Evolutionary conservation across 2,797 vertebrate genomes (phyloP).

Genomic region (Sebastes hopkinsi): DNA sequence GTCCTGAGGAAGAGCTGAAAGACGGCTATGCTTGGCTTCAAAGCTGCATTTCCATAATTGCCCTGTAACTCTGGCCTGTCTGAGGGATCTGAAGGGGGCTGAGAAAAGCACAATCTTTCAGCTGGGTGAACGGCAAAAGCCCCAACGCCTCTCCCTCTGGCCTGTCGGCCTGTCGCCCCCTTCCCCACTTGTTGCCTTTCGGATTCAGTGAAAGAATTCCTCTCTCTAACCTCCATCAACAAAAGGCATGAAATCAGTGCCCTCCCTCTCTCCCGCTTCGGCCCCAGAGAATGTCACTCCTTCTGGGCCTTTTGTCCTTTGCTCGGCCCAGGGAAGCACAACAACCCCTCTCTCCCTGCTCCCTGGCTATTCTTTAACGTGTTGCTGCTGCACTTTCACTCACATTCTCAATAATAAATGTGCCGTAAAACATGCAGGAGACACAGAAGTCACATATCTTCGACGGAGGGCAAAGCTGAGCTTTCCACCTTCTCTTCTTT

Average conservation of each 20-base stretch:
- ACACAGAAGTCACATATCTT: conserved; percentile 66
- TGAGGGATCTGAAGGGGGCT: conserved; percentile 86
- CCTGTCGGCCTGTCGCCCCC: conserved; percentile 78
- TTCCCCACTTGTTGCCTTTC: conserved; percentile 92
- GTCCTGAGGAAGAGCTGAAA: conserved; percentile 86
- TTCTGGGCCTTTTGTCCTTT: conserved; percentile 86
- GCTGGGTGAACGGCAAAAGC: conserved; percentile 93
- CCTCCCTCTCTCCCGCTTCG: conserved; percentile 80
- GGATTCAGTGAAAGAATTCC: conserved; percentile 88
- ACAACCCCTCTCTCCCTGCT: conserved; percentile 65
- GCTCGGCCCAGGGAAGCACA: conserved; percentile 70
- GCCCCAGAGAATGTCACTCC: conserved; percentile 86
- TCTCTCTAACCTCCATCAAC: conserved; percentile 87
- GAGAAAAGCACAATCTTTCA: conserved; percentile 91
- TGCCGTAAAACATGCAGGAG: conserved; percentile 72
- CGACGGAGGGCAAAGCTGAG: conserved; percentile 30
- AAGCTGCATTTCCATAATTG: conserved; percentile 99
- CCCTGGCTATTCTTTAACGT: conserved; percentile 78
- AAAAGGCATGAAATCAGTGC: conserved; percentile 92
- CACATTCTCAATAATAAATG: conserved; percentile 72
- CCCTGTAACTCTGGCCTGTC: conserved; percentile 93
- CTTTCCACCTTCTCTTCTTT: conserved; percentile 32
- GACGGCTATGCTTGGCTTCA: conserved; percentile 89
- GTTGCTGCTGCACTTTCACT: conserved; percentile 72
- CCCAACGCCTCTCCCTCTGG: conserved; percentile 79